Evolutionary conservation across 2,888 invertebrate genomes (phyloP).

Genomic region (Podabrus alpinus): DNA sequence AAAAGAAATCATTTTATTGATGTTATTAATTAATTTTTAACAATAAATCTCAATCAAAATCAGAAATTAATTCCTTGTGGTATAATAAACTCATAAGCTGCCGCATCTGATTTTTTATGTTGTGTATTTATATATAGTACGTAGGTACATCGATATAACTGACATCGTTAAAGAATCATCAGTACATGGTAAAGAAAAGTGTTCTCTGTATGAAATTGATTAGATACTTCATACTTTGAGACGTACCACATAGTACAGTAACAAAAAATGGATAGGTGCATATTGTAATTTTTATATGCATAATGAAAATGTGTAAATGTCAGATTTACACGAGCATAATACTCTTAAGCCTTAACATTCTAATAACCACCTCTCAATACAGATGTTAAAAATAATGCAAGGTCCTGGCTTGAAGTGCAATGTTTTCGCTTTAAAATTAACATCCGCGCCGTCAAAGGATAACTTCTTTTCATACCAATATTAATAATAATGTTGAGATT

Average conservation of each 20-base stretch:
- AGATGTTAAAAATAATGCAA: conserved; percentile 20
- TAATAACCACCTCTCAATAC: conserved; percentile 28
- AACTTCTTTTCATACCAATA: conserved; percentile 19
- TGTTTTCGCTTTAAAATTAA: conserved; percentile 21
- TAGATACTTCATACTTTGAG: not conserved
- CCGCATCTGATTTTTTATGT: no score
- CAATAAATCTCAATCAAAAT: no score
- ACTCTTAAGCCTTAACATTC: conserved; percentile 2
- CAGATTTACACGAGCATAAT: not conserved
- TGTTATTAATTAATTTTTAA: no score
- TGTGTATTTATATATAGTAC: no score
- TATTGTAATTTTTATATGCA: not conserved
- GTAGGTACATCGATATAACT: not conserved
- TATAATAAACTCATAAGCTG: no score
- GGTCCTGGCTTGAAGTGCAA: not conserved
- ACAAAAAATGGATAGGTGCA: not conserved
- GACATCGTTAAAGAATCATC: not conserved
- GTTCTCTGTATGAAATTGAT: not conserved
- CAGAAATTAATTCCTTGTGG: no score
- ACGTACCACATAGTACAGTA: not conserved
- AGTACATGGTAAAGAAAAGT: not conserved
- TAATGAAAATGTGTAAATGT: not conserved
- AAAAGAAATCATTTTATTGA: no score
- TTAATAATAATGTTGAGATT: conserved; percentile 33
- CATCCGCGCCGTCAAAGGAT: conserved; percentile 27